Percentiles rank a stretch among this genome's conserved stretches.
Conservation (phyloP, 2,888 invertebrate species). For the Thymelicus sylvestris region DNA sequence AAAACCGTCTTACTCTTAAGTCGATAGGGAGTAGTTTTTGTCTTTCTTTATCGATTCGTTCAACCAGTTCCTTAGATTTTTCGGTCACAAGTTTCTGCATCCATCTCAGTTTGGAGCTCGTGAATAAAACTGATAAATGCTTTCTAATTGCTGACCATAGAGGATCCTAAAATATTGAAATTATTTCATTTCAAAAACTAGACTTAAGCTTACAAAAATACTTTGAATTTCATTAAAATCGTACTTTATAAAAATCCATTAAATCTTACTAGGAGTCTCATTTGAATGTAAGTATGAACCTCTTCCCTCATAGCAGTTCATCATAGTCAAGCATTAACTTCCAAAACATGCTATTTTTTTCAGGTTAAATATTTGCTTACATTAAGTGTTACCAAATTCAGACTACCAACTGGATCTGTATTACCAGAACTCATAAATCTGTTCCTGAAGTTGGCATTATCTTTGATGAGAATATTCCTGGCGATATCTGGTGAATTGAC, state of each 20-base stretch:
- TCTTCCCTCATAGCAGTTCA: too few relatives aligned
- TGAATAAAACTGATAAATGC: constrained; percentile 48
- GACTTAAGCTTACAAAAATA: too few relatives aligned
- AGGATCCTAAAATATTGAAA: constrained; percentile 44
- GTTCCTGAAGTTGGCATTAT: constrained; percentile 60
- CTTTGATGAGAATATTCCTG: constrained; percentile 60
- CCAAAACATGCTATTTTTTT: too few relatives aligned
- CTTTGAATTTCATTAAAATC: too few relatives aligned
- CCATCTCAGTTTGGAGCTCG: constrained; percentile 48
- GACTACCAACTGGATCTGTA: constrained; percentile 58
- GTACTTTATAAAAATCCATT: too few relatives aligned
- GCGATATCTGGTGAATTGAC: constrained; percentile 62
- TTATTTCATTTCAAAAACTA: too few relatives aligned
- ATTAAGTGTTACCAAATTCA: constrained; percentile 60
- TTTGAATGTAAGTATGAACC: too few relatives aligned
- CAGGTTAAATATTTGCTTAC: constrained; percentile 49
- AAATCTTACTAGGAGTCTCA: too few relatives aligned
- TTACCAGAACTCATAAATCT: constrained; percentile 56
- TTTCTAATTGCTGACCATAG: constrained; percentile 47
- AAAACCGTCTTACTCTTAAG: constrained; percentile 40
- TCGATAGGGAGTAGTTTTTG: constrained; percentile 36
- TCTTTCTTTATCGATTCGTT: constrained; percentile 46
- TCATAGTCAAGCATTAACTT: too few relatives aligned
- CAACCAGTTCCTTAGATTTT: constrained; percentile 46
- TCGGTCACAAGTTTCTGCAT: constrained; percentile 40